These are phyloP conservation scores for Ophthalmotilapia sp. DNA, from an alignment of 2,113 vertebrate species.

Conservation along the genomic window DNA sequence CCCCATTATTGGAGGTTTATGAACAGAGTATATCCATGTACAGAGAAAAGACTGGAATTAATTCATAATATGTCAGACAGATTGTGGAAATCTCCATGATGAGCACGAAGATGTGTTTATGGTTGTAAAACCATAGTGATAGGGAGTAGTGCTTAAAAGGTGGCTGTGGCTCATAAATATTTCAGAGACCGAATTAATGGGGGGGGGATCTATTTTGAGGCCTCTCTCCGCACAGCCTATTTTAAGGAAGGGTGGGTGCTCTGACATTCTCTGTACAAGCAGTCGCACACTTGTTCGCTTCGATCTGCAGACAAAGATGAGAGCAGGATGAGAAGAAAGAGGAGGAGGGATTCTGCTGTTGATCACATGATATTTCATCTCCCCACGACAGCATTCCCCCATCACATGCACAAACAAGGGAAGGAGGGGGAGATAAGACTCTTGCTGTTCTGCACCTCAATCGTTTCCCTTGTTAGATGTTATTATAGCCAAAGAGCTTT, in stretches of 20 bases:
- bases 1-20: background rate
- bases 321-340: background rate
- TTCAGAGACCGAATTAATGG: constrained; percentile 67
- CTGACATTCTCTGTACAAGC: constrained; percentile 17
- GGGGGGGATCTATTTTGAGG: constrained; percentile 67
- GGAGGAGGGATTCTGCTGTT: constrained; percentile 14
- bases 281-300: constrained; percentile 27
- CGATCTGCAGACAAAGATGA: constrained; percentile 47
- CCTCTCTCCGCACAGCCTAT: constrained; percentile 44
- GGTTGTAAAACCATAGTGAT: constrained; percentile 6
- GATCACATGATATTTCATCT: constrained; percentile 30
- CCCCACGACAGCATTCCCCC: background rate
- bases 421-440: background rate
- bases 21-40: background rate
- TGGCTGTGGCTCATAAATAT: constrained; percentile 60
- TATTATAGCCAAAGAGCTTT: background rate
- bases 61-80: background rate
- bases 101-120: background rate
- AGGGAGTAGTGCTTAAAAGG: constrained; percentile 33
- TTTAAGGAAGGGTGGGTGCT: constrained; percentile 50
- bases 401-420: background rate
- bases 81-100: constrained; percentile 13
- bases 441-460: background rate
- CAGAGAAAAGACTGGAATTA: background rate
- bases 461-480: background rate